A percentile compares a stretch with the other conserved stretches of the same genome.
Evolutionary conservation across 35 echinoderm and acorn worm species (phyloP).

Genomic region (Heliocidaris tuberculata): DNA sequence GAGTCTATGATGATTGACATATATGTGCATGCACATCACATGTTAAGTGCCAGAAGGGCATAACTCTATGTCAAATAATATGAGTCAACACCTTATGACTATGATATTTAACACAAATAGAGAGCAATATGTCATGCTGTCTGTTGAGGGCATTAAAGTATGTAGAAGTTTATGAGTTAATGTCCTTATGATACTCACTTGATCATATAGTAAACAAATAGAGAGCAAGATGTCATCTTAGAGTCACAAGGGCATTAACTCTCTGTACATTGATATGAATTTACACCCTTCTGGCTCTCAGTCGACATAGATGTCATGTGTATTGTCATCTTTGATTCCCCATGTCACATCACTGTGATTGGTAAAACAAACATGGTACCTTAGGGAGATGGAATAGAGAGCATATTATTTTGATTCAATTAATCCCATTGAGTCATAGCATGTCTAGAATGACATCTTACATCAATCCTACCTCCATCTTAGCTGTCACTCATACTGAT

Average conservation of each 20-base stretch:
- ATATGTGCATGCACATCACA: too few relatives aligned
- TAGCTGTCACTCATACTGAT: too few relatives aligned
- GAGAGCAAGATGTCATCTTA: background rate
- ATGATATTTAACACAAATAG: too few relatives aligned
- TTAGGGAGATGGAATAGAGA: background rate
- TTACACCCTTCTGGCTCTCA: background rate
- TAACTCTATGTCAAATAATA: too few relatives aligned
- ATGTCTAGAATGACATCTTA: background rate
- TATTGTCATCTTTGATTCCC: background rate
- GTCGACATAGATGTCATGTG: background rate
- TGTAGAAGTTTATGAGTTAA: background rate
- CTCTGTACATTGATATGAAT: background rate
- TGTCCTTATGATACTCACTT: background rate
- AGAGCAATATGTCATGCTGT: too few relatives aligned
- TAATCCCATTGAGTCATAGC: constrained; percentile 33
- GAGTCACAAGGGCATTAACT: background rate
- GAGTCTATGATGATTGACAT: too few relatives aligned
- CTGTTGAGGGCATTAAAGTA: too few relatives aligned
- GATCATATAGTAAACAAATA: background rate
- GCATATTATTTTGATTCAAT: constrained; percentile 19
- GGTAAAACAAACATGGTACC: constrained; percentile 2
- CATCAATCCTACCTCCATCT: background rate
- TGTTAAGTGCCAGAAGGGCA: too few relatives aligned
- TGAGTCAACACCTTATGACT: too few relatives aligned
- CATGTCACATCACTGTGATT: background rate